phyloP scores from a whole-genome alignment of 2,113 vertebrate genomes.

The Corydoras maculifer region DNA sequence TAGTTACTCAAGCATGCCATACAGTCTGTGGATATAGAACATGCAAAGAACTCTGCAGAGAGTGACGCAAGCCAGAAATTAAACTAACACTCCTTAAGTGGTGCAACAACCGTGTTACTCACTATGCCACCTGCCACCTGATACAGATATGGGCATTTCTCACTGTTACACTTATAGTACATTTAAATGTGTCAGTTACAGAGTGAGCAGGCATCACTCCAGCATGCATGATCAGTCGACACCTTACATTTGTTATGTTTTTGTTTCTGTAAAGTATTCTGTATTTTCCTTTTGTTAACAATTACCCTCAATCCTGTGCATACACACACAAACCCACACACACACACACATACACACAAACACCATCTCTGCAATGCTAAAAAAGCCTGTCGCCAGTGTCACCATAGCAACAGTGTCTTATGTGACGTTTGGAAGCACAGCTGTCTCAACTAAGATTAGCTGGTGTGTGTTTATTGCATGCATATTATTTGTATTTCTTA shows the following conservation, averaged over 20 bases:
- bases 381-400: slow-evolving; percentile 58
- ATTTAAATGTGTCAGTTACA: too few relatives aligned
- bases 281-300: slow-evolving; percentile 29
- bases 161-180: too few relatives aligned
- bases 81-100: too few relatives aligned
- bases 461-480: slow-evolving; percentile 35
- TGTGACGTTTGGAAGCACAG: slow-evolving; percentile 52
- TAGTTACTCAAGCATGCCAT: too few relatives aligned
- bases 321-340: slow-evolving; percentile 5
- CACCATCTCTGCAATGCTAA: slow-evolving; percentile 54
- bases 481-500: background rate
- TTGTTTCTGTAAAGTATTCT: slow-evolving; percentile 2
- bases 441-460: slow-evolving; percentile 53
- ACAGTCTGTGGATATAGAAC: too few relatives aligned
- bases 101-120: too few relatives aligned
- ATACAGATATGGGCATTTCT: too few relatives aligned
- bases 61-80: too few relatives aligned
- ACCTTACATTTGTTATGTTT: slow-evolving; percentile 30
- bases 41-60: too few relatives aligned
- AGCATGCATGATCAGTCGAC: background rate
- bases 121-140: too few relatives aligned
- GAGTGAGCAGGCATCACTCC: too few relatives aligned
- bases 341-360: slow-evolving; percentile 14
- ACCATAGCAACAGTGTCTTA: slow-evolving; percentile 64
- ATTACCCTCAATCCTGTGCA: background rate